Evolutionary conservation across 2,797 vertebrate genomes (phyloP).

Genomic region (Hemibagrus guttatus): DNA sequence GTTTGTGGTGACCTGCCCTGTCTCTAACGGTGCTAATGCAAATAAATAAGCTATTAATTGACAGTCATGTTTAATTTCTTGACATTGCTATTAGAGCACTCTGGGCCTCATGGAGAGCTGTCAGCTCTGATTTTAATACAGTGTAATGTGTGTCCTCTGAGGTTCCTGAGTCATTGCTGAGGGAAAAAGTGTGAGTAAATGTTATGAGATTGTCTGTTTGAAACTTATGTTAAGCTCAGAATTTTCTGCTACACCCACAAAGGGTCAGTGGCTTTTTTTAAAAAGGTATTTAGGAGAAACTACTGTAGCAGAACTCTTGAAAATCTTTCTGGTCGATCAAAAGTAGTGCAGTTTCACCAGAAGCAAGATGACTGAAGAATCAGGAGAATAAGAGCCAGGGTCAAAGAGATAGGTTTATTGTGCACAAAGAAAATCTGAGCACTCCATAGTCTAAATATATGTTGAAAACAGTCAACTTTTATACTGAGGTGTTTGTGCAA

Average conservation of each 20-base stretch:
- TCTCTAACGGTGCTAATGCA: slow-evolving; percentile 66
- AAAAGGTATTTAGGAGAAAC: not conserved
- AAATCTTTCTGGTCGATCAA: no score
- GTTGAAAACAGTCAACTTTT: no score
- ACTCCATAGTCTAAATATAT: no score
- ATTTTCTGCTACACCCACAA: slow-evolving; percentile 3
- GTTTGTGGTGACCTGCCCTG: slow-evolving; percentile 36
- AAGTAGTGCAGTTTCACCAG: no score
- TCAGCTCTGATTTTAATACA: slow-evolving; percentile 56
- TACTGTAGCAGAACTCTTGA: not conserved
- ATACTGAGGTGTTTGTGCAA: no score
- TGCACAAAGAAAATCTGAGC: no score
- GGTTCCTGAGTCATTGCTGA: slow-evolving; percentile 45
- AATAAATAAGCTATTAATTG: slow-evolving; percentile 75
- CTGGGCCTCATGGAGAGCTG: slow-evolving; percentile 58
- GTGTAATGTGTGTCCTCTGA: slow-evolving; percentile 44
- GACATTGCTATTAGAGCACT: slow-evolving; percentile 60
- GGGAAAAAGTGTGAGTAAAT: slow-evolving; percentile 5
- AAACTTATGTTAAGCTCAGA: not conserved
- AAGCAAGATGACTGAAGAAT: no score
- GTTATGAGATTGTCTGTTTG: not conserved
- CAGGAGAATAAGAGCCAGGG: no score
- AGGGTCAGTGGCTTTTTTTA: not conserved
- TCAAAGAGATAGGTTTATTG: no score
- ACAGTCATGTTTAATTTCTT: slow-evolving; percentile 65